A percentile compares a stretch with the other conserved stretches of the same genome.
These are phyloP conservation scores for mouse (Mus musculus) DNA, from an alignment of 2,113 vertebrate genomes.

Conservation along the genomic window DNA sequence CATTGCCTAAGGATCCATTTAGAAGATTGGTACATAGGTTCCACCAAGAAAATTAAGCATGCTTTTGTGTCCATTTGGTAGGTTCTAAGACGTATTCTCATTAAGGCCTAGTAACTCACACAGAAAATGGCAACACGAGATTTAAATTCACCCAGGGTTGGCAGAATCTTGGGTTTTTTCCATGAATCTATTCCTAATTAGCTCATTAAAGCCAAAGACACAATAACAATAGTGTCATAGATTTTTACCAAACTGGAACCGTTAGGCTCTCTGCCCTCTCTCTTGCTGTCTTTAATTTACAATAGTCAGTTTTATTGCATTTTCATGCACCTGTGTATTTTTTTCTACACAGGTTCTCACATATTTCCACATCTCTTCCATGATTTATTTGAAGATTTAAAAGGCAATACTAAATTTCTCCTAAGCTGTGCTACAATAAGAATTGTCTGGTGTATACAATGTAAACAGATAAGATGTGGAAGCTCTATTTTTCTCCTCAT, in stretches of 20 bases:
- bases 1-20: background rate
- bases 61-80: conserved; percentile 18
- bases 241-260: background rate
- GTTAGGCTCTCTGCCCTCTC: background rate
- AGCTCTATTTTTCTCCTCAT: background rate
- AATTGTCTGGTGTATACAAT: background rate
- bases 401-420: background rate
- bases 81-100: background rate
- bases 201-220: background rate
- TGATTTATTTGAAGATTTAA: conserved; percentile 32
- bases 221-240: background rate
- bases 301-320: background rate
- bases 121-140: background rate
- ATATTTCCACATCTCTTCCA: background rate
- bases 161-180: background rate
- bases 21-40: background rate
- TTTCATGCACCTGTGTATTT: background rate
- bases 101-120: background rate
- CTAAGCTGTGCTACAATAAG: background rate
- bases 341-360: background rate
- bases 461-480: background rate
- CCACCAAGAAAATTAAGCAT: conserved; percentile 40
- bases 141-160: background rate
- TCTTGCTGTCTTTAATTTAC: conserved; percentile 10
- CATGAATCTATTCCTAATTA: background rate